Evolutionary conservation across 2,797 vertebrate species (phyloP).

Genomic region (Thalassophryne amazonica): DNA sequence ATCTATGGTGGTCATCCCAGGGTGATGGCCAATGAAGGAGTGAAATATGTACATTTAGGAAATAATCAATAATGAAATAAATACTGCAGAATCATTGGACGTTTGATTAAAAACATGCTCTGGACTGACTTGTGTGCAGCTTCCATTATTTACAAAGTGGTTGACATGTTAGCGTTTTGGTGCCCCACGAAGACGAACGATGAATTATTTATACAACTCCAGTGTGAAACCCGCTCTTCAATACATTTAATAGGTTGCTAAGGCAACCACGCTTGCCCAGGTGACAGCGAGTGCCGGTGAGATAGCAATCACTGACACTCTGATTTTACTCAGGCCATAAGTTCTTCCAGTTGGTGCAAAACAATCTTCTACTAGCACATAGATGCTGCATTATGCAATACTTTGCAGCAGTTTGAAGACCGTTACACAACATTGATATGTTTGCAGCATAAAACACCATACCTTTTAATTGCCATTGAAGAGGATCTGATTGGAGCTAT

Average conservation of each 20-base stretch:
- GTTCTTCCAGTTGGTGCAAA: slow-evolving; percentile 37
- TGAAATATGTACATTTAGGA: too few species aligned
- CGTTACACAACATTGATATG: slow-evolving; percentile 3
- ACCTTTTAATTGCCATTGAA: slow-evolving; percentile 11
- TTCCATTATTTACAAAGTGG: background rate
- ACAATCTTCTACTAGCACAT: slow-evolving; percentile 28
- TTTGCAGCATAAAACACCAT: slow-evolving; percentile 17
- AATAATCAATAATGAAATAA: too few species aligned
- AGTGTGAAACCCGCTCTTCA: slow-evolving; percentile 6
- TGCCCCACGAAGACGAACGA: slow-evolving; percentile 20
- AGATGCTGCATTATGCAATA: slow-evolving; percentile 50
- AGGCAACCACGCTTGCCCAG: slow-evolving; percentile 20
- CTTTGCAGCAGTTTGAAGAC: slow-evolving; percentile 24
- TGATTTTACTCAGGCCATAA: slow-evolving; percentile 35
- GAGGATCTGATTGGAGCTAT: slow-evolving; percentile 19
- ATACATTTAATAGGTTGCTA: slow-evolving; percentile 34
- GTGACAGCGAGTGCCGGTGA: slow-evolving; percentile 32
- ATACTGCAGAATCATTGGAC: too few species aligned
- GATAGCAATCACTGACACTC: slow-evolving; percentile 26
- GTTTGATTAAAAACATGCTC: too few species aligned
- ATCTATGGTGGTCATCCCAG: too few species aligned
- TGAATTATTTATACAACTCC: slow-evolving; percentile 14
- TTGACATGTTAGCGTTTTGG: background rate
- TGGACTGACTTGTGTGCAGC: background rate
- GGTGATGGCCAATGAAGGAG: too few species aligned